Percentiles rank a stretch among this genome's conserved stretches.
Evolutionary conservation across 2,113 vertebrate genomes (phyloP).

Genomic region (Bos javanicus): DNA sequence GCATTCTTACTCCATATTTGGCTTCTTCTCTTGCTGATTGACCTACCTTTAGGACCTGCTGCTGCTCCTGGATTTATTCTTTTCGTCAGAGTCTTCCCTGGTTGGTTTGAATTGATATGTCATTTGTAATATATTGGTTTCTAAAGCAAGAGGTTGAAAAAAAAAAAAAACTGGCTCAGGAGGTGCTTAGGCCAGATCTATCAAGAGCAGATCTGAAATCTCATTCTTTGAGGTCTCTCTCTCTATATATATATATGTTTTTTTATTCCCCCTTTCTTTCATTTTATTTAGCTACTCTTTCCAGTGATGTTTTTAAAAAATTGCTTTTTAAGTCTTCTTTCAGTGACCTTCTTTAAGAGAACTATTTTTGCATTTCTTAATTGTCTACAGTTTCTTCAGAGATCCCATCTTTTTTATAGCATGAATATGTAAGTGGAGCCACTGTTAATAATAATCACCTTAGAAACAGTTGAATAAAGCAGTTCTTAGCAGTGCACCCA

Average conservation of each 20-base stretch:
- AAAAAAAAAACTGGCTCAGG: not conserved
- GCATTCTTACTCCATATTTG: not conserved
- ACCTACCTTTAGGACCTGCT: not conserved
- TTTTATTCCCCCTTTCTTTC: not conserved
- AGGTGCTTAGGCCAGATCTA: not conserved
- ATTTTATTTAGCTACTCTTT: constrained; percentile 31
- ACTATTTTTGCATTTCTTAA: not conserved
- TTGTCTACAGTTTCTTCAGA: not conserved
- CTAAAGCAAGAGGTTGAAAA: not conserved
- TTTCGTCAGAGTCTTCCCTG: not conserved
- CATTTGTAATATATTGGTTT: not conserved
- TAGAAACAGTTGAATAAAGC: not conserved
- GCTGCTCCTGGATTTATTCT: not conserved
- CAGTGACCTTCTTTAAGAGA: not conserved
- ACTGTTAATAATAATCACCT: not conserved
- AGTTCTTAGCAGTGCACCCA: not conserved
- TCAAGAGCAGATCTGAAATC: not conserved
- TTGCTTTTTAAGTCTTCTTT: not conserved
- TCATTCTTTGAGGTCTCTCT: not conserved
- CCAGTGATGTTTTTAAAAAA: not conserved
- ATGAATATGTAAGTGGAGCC: not conserved
- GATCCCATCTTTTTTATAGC: not conserved
- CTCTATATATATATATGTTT: not conserved
- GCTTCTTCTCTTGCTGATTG: not conserved
- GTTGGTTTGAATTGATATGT: not conserved